These are phyloP conservation scores for Sisor rabdophorus DNA, from an alignment of 2,113 vertebrate genomes.

Conservation along the genomic window DNA sequence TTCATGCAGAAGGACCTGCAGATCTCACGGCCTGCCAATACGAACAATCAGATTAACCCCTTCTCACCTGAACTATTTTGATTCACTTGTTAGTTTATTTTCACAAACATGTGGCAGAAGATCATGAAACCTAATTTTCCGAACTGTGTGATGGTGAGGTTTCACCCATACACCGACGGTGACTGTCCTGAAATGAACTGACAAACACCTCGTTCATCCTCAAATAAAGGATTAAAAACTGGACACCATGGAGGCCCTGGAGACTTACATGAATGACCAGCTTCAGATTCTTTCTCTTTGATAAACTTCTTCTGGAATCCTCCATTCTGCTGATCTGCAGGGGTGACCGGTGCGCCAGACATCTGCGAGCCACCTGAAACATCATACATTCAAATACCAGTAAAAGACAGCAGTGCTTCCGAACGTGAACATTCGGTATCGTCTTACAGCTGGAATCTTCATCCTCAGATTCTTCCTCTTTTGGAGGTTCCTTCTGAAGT, in stretches of 20 bases:
- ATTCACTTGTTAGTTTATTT: not conserved
- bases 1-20: constrained; percentile 1
- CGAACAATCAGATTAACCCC: not conserved
- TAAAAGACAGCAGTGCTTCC: not conserved
- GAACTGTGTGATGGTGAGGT: too few relatives aligned
- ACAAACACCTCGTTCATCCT: not conserved
- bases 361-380: not conserved
- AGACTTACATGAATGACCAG: not conserved
- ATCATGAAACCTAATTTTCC: too few relatives aligned
- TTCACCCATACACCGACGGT: too few relatives aligned
- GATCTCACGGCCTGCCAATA: not conserved
- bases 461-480: constrained; percentile 13
- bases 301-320: not conserved
- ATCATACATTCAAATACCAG: not conserved
- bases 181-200: too few relatives aligned
- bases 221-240: not conserved
- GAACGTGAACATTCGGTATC: not conserved
- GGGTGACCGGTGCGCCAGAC: not conserved
- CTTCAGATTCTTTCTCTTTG: constrained; percentile 5
- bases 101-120: too few relatives aligned
- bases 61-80: not conserved
- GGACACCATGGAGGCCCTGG: not conserved
- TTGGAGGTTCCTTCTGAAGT: constrained; percentile 2
- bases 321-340: not conserved
- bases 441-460: not conserved